Evolutionary conservation across 2,797 vertebrate species (phyloP).

Genomic region (Fringilla coelebs): DNA sequence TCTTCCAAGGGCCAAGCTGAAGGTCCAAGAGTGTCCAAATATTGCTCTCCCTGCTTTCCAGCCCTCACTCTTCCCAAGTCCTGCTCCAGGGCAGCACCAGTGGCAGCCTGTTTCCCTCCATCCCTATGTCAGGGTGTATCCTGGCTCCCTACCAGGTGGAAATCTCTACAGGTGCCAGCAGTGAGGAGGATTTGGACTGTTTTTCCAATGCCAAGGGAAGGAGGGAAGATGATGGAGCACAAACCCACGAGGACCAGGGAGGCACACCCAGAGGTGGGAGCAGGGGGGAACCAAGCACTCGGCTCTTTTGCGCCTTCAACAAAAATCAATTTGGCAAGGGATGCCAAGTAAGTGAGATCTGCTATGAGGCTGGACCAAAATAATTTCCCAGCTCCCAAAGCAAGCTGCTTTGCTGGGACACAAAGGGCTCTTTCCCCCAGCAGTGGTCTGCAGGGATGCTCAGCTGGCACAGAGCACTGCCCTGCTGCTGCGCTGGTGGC

Average conservation of each 20-base stretch:
- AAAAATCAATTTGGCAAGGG: neutral
- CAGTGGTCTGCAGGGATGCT: neutral
- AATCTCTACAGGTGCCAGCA: neutral
- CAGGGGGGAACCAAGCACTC: neutral
- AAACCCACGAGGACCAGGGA: neutral
- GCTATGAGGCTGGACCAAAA: neutral
- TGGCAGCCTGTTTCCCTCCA: neutral
- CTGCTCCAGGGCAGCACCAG: neutral
- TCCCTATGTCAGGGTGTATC: fast-evolving
- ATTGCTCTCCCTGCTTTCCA: neutral
- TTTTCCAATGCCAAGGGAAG: neutral
- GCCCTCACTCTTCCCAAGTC: neutral
- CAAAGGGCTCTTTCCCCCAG: neutral
- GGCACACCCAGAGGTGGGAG: neutral
- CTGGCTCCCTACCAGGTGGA: neutral
- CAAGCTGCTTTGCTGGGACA: conserved; percentile 22
- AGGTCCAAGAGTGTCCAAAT: neutral
- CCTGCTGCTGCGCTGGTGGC: neutral
- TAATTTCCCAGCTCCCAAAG: neutral
- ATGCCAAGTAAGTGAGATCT: neutral
- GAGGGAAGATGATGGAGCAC: too few relatives aligned
- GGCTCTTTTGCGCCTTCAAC: neutral
- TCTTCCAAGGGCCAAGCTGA: neutral
- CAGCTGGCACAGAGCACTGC: neutral
- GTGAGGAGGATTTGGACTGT: neutral